Evolutionary conservation across 2,888 invertebrate genomes (phyloP), one percentile per base, ranked within the genome.

Genomic region (Polymixis lichenea): DNA sequence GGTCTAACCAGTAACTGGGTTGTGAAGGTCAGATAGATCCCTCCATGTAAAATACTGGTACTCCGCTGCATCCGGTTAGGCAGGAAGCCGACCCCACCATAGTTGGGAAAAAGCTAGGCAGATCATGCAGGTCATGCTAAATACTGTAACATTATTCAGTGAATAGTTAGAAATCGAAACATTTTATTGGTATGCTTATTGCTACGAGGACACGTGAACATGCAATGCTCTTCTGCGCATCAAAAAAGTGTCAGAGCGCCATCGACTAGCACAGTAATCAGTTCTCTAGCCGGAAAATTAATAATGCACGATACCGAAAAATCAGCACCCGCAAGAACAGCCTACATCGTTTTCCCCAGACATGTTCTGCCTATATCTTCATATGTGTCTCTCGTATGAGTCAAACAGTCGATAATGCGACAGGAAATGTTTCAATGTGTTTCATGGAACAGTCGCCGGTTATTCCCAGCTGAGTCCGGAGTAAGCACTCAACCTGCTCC

Each of bases 361-460:
- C 76, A 68, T 77, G 49, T 64, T 32, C 28, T 64, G 71, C 74
- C 76, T 77, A 76, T 73, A 38, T 82, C 62, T 80, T 66, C 46
- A 77, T 65, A 73, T 68, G 51, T 73, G 70, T 83, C 62, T 51
- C 70, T 70, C 71, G 72, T 82, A 84, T 70, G 80, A 90, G 89
- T 87, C 88, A 90, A 89, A 90, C 87, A 89, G 88, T 90, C 88
- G 87, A 89, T 92, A 93, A 93, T 91, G 88, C 88, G 90, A 92
- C 89, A 85, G 90, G 91, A 90, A 92, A 92, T 89, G 91, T 91
- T 89, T 87, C 89, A 89, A 91, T 90, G 90, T 91, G 91, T 90
- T 90, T 88, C 90, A 88, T 88, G 87, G 87, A 87, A 90, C 86
- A 89, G 85, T 87, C 86, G 84, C 82, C 86, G 86, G 87, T 82